phyloP scores from a whole-genome alignment of 2,888 invertebrate species.

The Lissocephala sabroskyi region DNA sequence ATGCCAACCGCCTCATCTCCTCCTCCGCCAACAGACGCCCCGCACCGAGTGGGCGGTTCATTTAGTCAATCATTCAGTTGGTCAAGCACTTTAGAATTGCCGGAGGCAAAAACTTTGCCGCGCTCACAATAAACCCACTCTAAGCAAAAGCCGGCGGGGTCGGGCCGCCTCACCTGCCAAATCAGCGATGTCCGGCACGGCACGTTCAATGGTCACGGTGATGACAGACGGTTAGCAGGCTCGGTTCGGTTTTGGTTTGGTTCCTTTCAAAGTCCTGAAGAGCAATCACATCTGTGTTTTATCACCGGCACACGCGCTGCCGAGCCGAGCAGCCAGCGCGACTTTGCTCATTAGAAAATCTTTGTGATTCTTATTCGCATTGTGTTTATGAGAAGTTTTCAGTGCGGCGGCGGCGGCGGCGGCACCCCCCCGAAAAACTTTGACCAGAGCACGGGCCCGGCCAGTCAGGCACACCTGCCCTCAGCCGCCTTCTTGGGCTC shows the following conservation, averaged over 20 bases:
- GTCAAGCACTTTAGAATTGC: conserved; percentile 2
- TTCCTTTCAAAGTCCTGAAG: too few species aligned
- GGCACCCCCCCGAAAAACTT: neutral
- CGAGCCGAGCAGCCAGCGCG: conserved; percentile 18
- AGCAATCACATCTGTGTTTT: too few species aligned
- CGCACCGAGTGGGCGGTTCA: too few species aligned
- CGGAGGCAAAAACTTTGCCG: conserved; percentile 18
- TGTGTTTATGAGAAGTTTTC: conserved; percentile 25
- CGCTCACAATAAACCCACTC: too few species aligned
- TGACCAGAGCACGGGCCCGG: too few species aligned
- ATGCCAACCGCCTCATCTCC: too few species aligned
- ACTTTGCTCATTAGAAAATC: conserved; percentile 58
- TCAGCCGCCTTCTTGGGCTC: too few species aligned
- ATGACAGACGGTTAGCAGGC: neutral
- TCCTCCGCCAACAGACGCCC: too few species aligned
- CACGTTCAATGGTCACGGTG: neutral
- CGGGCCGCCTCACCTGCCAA: too few species aligned
- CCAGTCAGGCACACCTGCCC: too few species aligned
- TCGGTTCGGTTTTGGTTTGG: neutral
- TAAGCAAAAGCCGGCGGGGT: too few species aligned
- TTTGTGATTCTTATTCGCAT: conserved; percentile 38
- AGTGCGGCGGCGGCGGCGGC: neutral
- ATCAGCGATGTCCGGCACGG: neutral
- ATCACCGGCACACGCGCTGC: conserved; percentile 4
- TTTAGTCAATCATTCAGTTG: neutral